Percentiles rank a stretch among this genome's conserved stretches.
Evolutionary conservation across 2,797 vertebrate genomes (phyloP).

Genomic region (Tragopan temminckii): DNA sequence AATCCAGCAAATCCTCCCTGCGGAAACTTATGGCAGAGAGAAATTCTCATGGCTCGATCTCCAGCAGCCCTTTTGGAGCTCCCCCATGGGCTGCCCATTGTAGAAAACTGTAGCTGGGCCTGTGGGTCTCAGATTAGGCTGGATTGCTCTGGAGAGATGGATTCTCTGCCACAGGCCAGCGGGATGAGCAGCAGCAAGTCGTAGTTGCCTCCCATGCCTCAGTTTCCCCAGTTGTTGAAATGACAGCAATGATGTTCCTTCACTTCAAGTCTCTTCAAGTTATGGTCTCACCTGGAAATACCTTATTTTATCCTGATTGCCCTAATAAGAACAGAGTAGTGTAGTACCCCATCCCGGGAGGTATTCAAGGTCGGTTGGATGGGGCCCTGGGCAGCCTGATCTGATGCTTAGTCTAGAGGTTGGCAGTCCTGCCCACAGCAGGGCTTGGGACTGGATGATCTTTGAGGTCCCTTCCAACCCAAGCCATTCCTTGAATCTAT

Average conservation of each 20-base stretch:
- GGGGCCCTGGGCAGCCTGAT: too few relatives aligned
- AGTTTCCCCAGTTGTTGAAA: background rate
- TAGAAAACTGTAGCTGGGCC: background rate
- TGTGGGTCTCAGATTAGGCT: background rate
- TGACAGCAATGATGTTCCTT: background rate
- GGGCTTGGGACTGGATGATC: too few relatives aligned
- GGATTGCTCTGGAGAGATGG: background rate
- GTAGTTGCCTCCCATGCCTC: rapidly evolving
- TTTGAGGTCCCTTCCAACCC: too few relatives aligned
- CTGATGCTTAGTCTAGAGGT: too few relatives aligned
- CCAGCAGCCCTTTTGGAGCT: rapidly evolving
- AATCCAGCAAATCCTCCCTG: rapidly evolving
- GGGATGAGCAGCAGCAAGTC: background rate
- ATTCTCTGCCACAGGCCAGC: background rate
- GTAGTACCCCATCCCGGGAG: background rate
- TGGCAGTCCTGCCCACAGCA: too few relatives aligned
- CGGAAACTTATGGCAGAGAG: background rate
- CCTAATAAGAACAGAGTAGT: background rate
- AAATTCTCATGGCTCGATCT: rapidly evolving
- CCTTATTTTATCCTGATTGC: background rate
- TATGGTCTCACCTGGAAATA: background rate
- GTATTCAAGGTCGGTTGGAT: too few relatives aligned
- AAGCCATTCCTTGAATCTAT: background rate
- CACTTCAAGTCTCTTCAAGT: background rate
- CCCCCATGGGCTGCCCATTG: background rate